phyloP scores from a whole-genome alignment of 2,113 vertebrate species.

The Neomonachus schauinslandi region DNA sequence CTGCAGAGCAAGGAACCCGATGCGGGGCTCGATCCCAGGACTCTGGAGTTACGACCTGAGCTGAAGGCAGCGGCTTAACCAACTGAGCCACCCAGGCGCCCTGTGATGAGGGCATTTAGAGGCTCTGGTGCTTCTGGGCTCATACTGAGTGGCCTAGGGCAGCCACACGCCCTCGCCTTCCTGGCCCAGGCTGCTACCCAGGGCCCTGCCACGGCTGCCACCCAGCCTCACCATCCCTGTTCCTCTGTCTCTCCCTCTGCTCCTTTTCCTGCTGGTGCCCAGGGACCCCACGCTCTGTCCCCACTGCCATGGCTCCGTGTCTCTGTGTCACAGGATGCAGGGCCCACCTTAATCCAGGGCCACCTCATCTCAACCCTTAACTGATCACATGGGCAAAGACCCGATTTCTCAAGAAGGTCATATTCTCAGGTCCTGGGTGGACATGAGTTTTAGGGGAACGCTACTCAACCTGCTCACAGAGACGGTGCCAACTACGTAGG shows the following conservation, averaged over 20 bases:
- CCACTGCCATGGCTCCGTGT: accelerated
- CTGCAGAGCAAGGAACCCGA: too few species aligned
- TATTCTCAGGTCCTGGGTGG: background rate
- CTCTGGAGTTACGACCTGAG: too few species aligned
- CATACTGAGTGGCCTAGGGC: accelerated
- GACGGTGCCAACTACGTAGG: background rate
- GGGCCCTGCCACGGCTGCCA: accelerated
- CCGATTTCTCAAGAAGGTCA: background rate
- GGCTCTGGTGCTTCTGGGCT: accelerated
- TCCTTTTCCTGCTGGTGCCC: background rate
- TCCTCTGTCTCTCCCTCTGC: background rate
- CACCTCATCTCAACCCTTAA: background rate
- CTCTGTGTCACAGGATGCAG: accelerated
- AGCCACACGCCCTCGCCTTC: background rate
- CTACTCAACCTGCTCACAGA: accelerated
- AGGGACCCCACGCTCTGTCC: background rate
- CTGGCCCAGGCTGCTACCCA: accelerated
- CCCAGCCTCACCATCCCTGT: accelerated
- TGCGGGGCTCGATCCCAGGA: too few species aligned
- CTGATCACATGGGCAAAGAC: background rate
- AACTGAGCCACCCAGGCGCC: too few species aligned
- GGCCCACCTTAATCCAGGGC: background rate
- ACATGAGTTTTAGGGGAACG: accelerated
- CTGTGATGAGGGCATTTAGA: accelerated
- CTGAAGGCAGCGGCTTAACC: too few species aligned